Base-by-base conservation (phyloP, 2,888 invertebrate species). In the Halictus quadricinctus region DNA sequence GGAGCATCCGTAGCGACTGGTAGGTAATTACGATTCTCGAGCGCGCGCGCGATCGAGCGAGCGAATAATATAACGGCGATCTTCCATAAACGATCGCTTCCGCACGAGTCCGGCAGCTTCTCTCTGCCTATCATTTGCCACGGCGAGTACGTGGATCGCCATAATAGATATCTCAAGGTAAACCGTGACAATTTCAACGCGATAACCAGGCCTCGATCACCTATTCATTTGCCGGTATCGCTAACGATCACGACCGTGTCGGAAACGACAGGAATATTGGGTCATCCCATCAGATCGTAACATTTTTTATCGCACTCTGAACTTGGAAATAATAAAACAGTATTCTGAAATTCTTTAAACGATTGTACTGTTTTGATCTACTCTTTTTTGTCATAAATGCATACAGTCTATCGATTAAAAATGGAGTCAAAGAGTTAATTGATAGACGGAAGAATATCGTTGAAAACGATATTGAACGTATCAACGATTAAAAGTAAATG, bases 61-160 rank as follows among this genome's bases (percentile, higher is more conserved):
- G 80, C 66, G 73, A 79, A 80, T 72, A 78, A 81, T 79, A 80
- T 80, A 88, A 82, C 80, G 82, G 82, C 73, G 79, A 86, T 78
- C 60, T 64, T 64, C 72, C 72, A 72, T 88, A 89, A 88, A 88
- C 83, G 88, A 88, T 89, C 88, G 82, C 82, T 89, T 88, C 88
- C 88, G 84, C 58, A 69, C 69, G 25, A 12, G 72, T 10, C 75
- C 21, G 74, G 43, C 54, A 7, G 66, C 58, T 64, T 64, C 64
- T 13, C 64, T 25, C 66, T 43, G 29, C 21, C 79, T 73, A 87
- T 80, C 69, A 79, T 87, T 81, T 66, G 72, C 74, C 76, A 29
- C 36, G 36, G 29, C 36, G 36, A 18, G 29, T 15, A 43, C 58
- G 58, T n/a, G 46, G 18, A 46, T 54, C 66, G 3, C 21, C 66